These are phyloP conservation scores for Catalaphyllia jardinei DNA, from an alignment of 64 coral and sea anemone genomes.

Conservation along the genomic window DNA sequence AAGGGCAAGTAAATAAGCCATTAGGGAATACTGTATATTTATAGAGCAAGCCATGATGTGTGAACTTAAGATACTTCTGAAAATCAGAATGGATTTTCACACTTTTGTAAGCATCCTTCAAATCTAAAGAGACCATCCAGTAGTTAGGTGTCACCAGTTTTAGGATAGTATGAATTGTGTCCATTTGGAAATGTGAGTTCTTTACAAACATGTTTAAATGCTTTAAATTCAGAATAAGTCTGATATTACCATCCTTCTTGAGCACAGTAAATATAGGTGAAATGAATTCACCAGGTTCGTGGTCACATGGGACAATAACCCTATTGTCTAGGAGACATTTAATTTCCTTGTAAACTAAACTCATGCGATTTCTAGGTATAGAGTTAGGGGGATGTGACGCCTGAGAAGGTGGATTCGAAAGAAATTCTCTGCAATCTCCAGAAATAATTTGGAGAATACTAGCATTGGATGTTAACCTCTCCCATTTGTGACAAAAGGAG, in stretches of 20 bases:
- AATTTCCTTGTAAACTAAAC: conserved; percentile 32
- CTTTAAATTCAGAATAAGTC: conserved; percentile 44
- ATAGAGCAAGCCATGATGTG: not conserved
- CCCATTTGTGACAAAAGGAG: not conserved
- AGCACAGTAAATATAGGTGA: conserved; percentile 43
- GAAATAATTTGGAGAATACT: conserved; percentile 25
- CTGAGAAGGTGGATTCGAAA: not conserved
- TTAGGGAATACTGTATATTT: conserved; percentile 43
- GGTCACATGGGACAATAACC: conserved; percentile 27
- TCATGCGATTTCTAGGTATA: conserved; percentile 14
- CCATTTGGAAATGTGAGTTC: conserved; percentile 49
- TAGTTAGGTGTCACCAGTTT: conserved; percentile 32
- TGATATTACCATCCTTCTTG: conserved; percentile 37
- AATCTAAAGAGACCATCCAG: conserved; percentile 28
- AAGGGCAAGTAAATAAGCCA: conserved; percentile 25
- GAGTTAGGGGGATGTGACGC: not conserved
- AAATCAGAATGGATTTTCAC: conserved; percentile 10
- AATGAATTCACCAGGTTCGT: conserved; percentile 46
- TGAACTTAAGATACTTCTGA: conserved; percentile 33
- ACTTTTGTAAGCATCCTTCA: conserved; percentile 53
- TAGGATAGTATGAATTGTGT: conserved; percentile 5
- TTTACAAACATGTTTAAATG: too few relatives aligned
- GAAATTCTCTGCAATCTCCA: conserved; percentile 42
- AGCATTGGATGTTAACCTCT: conserved; percentile 9
- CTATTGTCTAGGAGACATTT: not conserved